A percentile compares a stretch with the other conserved stretches of the same genome.
These are phyloP conservation scores for Drosophila simulans DNA, from an alignment of 1,140 invertebrate species.

Conservation along the genomic window DNA sequence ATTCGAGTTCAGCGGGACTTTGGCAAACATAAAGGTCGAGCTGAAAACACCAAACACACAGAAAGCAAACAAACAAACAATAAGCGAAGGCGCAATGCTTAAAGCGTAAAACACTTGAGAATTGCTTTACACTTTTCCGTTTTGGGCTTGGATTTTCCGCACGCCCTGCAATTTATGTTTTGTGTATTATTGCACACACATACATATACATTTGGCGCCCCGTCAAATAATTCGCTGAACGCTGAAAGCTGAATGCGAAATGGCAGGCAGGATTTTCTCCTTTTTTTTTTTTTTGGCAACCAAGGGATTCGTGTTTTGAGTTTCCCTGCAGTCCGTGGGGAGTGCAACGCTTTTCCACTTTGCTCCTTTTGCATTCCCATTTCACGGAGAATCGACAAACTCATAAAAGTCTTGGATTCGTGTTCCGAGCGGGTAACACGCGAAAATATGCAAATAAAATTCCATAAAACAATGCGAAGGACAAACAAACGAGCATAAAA, in stretches of 20 bases:
- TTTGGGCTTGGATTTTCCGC: slow-evolving; percentile 33
- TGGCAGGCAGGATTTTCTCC: slow-evolving; percentile 17
- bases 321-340: slow-evolving; percentile 32
- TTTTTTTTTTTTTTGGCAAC: neutral
- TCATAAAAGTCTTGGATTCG: slow-evolving; percentile 66
- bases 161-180: slow-evolving; percentile 1
- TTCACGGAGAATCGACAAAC: slow-evolving; percentile 67
- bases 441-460: slow-evolving; percentile 81
- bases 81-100: slow-evolving; percentile 66
- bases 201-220: slow-evolving; percentile 7
- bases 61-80: slow-evolving; percentile 33
- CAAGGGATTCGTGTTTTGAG: slow-evolving; percentile 1
- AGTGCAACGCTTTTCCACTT: slow-evolving; percentile 18
- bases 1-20: neutral
- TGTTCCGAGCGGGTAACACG: slow-evolving; percentile 41
- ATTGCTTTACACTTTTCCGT: slow-evolving; percentile 75
- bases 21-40: slow-evolving; percentile 8
- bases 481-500: slow-evolving; percentile 52
- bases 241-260: slow-evolving; percentile 18
- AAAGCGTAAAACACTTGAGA: slow-evolving; percentile 78
- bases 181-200: slow-evolving; percentile 34
- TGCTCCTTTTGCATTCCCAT: slow-evolving; percentile 46
- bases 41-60: slow-evolving; percentile 34
- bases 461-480: slow-evolving; percentile 76
- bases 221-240: slow-evolving; percentile 35